phyloP scores from a whole-genome alignment of 2,888 invertebrate genomes.

The Ophion costatus region DNA sequence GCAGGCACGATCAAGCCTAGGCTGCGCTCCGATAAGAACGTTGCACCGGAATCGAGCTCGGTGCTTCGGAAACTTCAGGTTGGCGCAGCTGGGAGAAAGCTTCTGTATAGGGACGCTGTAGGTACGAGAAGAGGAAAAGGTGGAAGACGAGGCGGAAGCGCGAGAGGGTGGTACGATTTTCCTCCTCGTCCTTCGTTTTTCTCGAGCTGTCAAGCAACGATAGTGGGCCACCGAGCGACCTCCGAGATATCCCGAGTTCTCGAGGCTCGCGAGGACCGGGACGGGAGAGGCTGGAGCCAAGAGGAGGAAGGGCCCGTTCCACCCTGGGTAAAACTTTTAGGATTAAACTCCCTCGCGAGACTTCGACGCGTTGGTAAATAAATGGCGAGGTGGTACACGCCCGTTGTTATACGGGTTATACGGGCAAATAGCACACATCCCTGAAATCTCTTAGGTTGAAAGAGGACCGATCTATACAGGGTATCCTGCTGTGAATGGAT shows the following conservation, averaged over 20 bases:
- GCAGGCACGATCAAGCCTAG: too few species aligned
- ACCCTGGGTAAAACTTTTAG: constrained; percentile 64
- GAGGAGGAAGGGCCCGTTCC: constrained; percentile 29
- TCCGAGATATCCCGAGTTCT: constrained; percentile 3
- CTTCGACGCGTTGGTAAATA: constrained; percentile 66
- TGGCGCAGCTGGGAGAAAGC: constrained; percentile 40
- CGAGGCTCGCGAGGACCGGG: constrained; percentile 24
- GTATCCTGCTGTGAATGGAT: too few species aligned
- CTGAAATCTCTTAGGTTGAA: constrained; percentile 31
- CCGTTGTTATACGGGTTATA: constrained; percentile 52
- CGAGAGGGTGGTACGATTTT: constrained; percentile 25
- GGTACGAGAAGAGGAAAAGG: constrained; percentile 8
- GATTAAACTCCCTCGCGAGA: constrained; percentile 64
- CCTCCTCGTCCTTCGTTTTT: constrained; percentile 42
- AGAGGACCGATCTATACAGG: constrained; percentile 15
- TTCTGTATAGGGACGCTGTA: constrained; percentile 5
- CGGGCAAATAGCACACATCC: constrained; percentile 51
- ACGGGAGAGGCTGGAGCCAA: constrained; percentile 35
- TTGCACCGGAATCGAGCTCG: constrained; percentile 45
- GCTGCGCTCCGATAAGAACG: constrained; percentile 40
- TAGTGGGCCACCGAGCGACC: constrained; percentile 41
- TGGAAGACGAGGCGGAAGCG: background rate
- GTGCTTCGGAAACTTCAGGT: constrained; percentile 48
- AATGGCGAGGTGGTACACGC: constrained; percentile 49
- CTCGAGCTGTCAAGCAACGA: constrained; percentile 54